Evolutionary conservation across 2,797 vertebrate species (phyloP).

Genomic region (Vireo griseus): DNA sequence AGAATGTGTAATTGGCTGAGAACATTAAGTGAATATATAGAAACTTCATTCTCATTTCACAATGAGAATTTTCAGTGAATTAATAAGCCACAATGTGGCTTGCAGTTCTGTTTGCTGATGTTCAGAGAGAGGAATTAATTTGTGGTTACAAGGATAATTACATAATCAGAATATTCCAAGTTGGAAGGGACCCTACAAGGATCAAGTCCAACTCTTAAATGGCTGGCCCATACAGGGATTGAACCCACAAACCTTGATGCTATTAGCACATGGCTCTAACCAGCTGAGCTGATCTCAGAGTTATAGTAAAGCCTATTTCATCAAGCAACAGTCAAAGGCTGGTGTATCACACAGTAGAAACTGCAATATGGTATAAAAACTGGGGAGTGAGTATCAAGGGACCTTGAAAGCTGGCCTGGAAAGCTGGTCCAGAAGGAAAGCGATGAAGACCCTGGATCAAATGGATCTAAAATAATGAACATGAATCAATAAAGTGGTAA

Average conservation of each 20-base stretch:
- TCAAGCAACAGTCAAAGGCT: neutral
- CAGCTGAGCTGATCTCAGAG: neutral
- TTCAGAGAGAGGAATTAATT: neutral
- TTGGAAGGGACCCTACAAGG: neutral
- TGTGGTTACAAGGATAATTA: neutral
- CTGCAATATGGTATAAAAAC: neutral
- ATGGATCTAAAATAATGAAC: neutral
- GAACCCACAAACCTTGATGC: too few species aligned
- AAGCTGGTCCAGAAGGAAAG: neutral
- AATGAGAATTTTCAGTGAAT: neutral
- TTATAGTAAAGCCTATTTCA: neutral
- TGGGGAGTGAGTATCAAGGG: neutral
- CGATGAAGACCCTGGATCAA: neutral
- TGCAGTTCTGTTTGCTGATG: neutral
- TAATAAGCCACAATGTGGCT: neutral
- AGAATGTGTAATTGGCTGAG: neutral
- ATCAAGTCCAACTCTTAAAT: neutral
- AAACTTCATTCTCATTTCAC: neutral
- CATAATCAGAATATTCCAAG: neutral
- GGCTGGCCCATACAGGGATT: neutral
- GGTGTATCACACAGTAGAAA: neutral
- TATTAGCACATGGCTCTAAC: neutral
- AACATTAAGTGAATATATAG: fast-evolving
- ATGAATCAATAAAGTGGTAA: neutral
- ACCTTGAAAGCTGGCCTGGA: neutral